A percentile compares a stretch with the other conserved stretches of the same genome.
Conservation (phyloP, 1,140 invertebrate species). For the Charaxes varanes region DNA sequence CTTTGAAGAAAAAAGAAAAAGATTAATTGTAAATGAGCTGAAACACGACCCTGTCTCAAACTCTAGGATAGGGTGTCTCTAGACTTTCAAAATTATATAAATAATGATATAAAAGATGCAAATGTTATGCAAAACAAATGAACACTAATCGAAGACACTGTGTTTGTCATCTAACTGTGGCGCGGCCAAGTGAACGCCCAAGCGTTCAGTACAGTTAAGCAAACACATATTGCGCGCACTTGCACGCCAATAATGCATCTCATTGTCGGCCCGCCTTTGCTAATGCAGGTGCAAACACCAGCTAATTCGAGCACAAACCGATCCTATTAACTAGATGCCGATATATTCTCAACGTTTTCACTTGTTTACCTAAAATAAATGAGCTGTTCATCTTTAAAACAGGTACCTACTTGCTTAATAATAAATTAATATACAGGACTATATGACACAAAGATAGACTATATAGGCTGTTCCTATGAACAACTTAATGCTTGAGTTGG, state of each 20-base stretch:
- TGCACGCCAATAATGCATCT: conserved; percentile 56
- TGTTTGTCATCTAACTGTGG: conserved; percentile 61
- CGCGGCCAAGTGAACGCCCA: conserved; percentile 49
- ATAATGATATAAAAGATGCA: conserved; percentile 37
- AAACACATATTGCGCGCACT: conserved; percentile 53
- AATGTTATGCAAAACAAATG: conserved; percentile 56
- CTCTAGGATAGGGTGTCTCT: no score
- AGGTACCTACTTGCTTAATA: no score
- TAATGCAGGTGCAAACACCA: conserved; percentile 45
- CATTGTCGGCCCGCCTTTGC: conserved; percentile 50
- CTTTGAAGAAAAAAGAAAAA: no score
- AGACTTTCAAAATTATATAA: no score
- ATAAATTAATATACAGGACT: no score
- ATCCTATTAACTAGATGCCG: conserved; percentile 15
- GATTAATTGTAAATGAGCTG: no score
- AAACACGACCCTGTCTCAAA: no score
- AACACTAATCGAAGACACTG: conserved; percentile 44
- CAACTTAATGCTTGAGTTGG: no score
- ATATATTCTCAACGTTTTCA: conserved; percentile 22
- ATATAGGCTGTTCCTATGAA: no score
- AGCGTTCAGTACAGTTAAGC: conserved; percentile 56
- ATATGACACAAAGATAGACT: no score
- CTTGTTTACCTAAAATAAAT: no score
- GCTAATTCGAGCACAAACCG: conserved; percentile 24
- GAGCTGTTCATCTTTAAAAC: no score